phyloP scores from a whole-genome alignment of 2,797 vertebrate species.

The Parauchenoglanis ngamensis region DNA sequence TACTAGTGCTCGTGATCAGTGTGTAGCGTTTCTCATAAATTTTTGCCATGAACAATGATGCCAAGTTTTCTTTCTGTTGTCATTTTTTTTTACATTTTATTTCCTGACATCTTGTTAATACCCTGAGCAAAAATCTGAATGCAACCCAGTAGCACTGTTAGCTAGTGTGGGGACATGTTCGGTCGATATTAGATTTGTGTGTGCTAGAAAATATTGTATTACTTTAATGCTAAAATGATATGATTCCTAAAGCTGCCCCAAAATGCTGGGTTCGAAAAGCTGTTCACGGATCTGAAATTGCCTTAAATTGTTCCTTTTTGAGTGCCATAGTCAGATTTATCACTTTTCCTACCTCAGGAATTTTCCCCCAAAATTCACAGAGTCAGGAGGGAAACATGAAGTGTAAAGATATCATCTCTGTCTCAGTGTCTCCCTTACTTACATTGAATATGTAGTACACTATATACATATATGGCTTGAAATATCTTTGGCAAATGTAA shows the following conservation, averaged over 20 bases:
- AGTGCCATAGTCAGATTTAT: slow-evolving; percentile 2
- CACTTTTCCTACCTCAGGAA: slow-evolving; percentile 52
- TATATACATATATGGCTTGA: neutral
- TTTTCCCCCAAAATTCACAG: slow-evolving; percentile 9
- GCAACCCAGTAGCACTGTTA: neutral
- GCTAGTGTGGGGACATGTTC: neutral
- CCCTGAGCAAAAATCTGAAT: neutral
- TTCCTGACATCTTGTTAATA: neutral
- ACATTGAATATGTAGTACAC: neutral
- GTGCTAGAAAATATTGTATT: neutral
- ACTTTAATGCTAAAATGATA: neutral
- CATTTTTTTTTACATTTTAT: neutral
- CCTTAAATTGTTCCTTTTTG: slow-evolving; percentile 43
- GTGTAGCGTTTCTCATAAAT: slow-evolving; percentile 31
- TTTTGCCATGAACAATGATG: slow-evolving; percentile 20
- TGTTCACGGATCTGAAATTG: slow-evolving; percentile 30
- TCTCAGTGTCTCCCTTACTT: neutral
- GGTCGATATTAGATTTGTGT: neutral
- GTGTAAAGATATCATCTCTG: slow-evolving; percentile 1
- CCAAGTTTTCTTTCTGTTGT: neutral
- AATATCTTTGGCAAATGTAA: slow-evolving; percentile 6
- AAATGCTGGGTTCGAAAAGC: slow-evolving; percentile 11
- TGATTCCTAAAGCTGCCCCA: slow-evolving; percentile 7
- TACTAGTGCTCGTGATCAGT: slow-evolving; percentile 28
- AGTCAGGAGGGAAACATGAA: neutral